These are phyloP conservation scores for Parthenolecanium corni DNA, from an alignment of 2,888 invertebrate species.

Conservation along the genomic window DNA sequence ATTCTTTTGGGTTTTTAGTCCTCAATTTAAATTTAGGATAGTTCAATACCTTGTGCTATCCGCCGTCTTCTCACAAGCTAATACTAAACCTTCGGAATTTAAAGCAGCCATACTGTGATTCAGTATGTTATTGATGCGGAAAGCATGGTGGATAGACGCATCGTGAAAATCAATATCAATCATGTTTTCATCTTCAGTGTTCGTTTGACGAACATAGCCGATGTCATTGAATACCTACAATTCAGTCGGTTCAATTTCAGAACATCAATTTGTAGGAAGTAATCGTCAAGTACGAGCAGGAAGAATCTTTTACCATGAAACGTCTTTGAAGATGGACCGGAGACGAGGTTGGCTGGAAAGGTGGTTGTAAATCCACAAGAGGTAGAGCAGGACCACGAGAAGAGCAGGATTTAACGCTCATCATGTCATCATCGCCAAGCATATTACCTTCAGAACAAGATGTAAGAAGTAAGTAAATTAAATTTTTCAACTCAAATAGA, in stretches of 20 bases:
- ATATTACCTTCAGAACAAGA: background rate
- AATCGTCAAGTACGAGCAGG: no score
- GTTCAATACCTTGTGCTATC: constrained; percentile 51
- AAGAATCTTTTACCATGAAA: constrained; percentile 54
- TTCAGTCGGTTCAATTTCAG: no score
- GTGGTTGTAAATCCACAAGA: constrained; percentile 47
- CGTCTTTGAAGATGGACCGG: constrained; percentile 70
- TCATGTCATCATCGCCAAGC: constrained; percentile 34
- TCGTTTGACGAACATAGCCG: constrained; percentile 77
- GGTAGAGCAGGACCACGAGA: constrained; percentile 26
- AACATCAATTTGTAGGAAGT: no score
- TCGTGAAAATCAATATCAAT: constrained; percentile 96
- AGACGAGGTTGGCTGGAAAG: constrained; percentile 84
- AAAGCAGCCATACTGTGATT: constrained; percentile 81
- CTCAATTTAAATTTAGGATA: background rate
- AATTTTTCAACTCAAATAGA: background rate
- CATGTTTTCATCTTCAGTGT: constrained; percentile 59
- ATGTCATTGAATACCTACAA: constrained; percentile 88
- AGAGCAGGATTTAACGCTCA: constrained; percentile 32
- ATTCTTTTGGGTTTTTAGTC: no score
- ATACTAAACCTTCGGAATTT: constrained; percentile 62
- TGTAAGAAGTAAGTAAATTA: no score
- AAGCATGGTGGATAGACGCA: constrained; percentile 70
- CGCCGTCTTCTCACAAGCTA: constrained; percentile 50
- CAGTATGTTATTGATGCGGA: constrained; percentile 76